These are phyloP conservation scores for Pelobates fuscus DNA, from an alignment of 2,113 vertebrate genomes.

Conservation along the genomic window DNA sequence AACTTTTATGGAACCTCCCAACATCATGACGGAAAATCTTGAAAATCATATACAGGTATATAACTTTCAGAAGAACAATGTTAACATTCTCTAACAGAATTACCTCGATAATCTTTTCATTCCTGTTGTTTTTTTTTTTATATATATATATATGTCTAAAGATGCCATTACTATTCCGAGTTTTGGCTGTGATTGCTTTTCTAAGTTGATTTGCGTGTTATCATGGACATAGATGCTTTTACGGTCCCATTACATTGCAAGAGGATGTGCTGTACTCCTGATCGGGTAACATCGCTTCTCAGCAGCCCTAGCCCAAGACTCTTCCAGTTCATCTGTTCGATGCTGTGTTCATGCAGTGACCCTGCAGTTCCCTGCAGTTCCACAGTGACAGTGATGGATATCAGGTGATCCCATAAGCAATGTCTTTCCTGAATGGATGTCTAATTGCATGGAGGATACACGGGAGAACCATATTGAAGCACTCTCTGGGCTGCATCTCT, in stretches of 20 bases:
- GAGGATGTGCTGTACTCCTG: conserved; percentile 32
- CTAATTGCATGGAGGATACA: conserved; percentile 45
- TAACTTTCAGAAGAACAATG: no score
- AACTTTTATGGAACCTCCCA: no score
- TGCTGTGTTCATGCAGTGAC: conserved; percentile 46
- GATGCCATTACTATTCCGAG: background rate
- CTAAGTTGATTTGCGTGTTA: background rate
- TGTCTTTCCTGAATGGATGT: conserved; percentile 38
- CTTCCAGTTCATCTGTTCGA: conserved; percentile 46
- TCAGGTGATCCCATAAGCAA: conserved; percentile 39
- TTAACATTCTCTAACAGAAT: no score
- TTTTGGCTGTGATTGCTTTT: background rate
- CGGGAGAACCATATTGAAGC: conserved; percentile 43
- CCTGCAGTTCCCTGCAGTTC: conserved; percentile 30
- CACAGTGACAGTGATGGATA: conserved; percentile 44
- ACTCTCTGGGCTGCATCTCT: conserved; percentile 44
- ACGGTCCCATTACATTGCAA: conserved; percentile 7
- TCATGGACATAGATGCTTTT: background rate
- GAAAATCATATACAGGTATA: no score
- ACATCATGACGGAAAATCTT: no score
- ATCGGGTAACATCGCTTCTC: conserved; percentile 33
- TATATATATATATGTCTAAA: no score
- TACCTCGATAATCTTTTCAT: no score
- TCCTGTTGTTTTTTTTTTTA: no score
- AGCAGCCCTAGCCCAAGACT: conserved; percentile 31